Evolutionary conservation across 1,140 invertebrate species (phyloP).

Genomic region (Helicorthomorpha holstii): DNA sequence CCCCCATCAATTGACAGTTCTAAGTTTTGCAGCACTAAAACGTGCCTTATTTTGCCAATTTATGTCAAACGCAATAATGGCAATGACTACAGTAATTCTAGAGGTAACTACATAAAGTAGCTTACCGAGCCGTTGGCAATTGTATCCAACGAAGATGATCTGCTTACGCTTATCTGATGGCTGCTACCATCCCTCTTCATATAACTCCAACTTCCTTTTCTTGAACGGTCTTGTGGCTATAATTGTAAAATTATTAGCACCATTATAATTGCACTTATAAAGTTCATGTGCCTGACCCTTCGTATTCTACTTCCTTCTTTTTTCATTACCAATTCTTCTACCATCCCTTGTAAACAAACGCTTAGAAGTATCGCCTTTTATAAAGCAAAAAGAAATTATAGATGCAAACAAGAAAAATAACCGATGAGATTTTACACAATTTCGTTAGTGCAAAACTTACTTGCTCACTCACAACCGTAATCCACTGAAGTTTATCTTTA

Average conservation of each 20-base stretch:
- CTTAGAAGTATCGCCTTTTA: conserved; percentile 73
- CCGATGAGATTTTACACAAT: background rate
- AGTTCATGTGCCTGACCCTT: conserved; percentile 21
- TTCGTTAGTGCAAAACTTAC: conserved; percentile 10
- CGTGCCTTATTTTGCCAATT: no score
- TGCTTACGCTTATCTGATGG: conserved; percentile 15
- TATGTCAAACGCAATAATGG: no score
- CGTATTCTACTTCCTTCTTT: conserved; percentile 37
- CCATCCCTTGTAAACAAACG: conserved; percentile 82
- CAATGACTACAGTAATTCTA: no score
- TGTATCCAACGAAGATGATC: conserved; percentile 14
- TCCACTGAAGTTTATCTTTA: conserved; percentile 83
- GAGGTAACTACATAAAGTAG: no score
- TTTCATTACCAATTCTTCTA: conserved; percentile 78
- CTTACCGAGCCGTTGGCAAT: conserved; percentile 2
- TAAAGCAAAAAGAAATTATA: background rate
- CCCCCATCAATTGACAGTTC: no score
- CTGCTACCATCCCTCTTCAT: conserved; percentile 36
- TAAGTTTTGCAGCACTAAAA: no score
- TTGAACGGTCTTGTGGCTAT: conserved; percentile 13
- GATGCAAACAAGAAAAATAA: background rate
- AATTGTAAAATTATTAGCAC: background rate
- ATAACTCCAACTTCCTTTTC: conserved; percentile 29
- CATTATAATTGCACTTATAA: conserved; percentile 4
- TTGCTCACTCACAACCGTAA: conserved; percentile 72